Base-by-base conservation (phyloP, 2,797 vertebrate species). In the Streptopelia turtur region DNA sequence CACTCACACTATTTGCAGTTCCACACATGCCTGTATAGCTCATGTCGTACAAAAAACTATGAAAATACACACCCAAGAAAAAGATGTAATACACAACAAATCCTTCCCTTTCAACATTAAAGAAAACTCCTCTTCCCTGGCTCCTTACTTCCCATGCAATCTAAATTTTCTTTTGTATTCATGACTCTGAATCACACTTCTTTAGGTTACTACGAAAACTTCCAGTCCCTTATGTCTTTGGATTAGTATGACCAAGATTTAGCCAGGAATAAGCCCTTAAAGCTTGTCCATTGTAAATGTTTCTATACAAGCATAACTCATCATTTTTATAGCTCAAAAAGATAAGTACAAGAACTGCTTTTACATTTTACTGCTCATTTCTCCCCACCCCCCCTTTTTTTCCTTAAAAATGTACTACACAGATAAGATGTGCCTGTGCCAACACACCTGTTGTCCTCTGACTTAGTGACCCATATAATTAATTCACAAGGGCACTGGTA, bases 61-160 rank as follows among this genome's bases (percentile, higher is more conserved):
- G 13, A 91, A 52, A 89, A 86, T 11, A 68, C 15, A 81, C 52
- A 78, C 52, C n/a, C 60, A 87, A 72, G 31, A 77, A 66, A 76
- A 55, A 65, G 3, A 56, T 31, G 10, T 10, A 83, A 68, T 16
- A 43, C 17, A 52, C 17, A 79, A 60, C 11, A 85, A 60, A 81
- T 5, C 8, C 21, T 70, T 70, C 23, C 6, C 47, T 61, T 69
- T 35, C 21, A 68, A 53, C 13, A 24, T 28, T 20, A 66, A 66
- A 52, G 31, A 24, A 25, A 89, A 61, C 20, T 65, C 24, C 41
- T 64, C 20, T 33, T 78, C 24, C 47, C 27, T 52, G 59, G 20
- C 6, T 83, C 30, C 35, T 74, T 57, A 77, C 17, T 79, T 89
- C 21, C 63, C 41, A 74, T 5, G 9, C 14, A 74, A 64, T 0